These are phyloP conservation scores for Lasioglossum zephyrum DNA, from an alignment of 2,888 invertebrate species.

Conservation along the genomic window DNA sequence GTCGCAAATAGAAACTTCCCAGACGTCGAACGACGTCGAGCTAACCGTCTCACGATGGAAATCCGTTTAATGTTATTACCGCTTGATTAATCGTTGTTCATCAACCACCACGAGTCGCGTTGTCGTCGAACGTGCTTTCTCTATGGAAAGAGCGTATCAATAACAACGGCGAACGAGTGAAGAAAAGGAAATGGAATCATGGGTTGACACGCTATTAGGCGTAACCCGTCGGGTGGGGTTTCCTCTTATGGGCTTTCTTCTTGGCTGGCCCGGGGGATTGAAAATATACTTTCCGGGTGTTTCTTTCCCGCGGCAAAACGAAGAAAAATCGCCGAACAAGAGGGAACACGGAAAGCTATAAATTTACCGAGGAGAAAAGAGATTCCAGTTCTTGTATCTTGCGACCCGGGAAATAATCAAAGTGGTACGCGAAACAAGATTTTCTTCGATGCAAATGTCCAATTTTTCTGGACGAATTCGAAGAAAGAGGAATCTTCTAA, in stretches of 20 bases:
- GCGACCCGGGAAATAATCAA: not conserved
- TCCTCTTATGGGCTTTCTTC: slow-evolving; percentile 18
- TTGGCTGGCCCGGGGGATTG: slow-evolving; percentile 26
- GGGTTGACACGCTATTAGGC: slow-evolving; percentile 37
- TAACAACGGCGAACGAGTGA: not conserved
- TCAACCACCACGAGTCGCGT: not conserved
- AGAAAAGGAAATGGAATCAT: slow-evolving; percentile 1
- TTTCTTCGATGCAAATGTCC: no score
- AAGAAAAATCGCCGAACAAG: slow-evolving; percentile 9
- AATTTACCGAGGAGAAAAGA: not conserved
- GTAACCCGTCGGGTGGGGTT: slow-evolving; percentile 10
- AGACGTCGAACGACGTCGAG: not conserved
- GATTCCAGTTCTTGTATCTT: not conserved
- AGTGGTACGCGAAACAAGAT: not conserved
- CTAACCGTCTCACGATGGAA: no score
- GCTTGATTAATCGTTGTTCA: not conserved
- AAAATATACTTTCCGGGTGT: not conserved
- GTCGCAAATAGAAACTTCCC: not conserved
- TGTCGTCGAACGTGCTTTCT: not conserved
- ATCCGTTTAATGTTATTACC: not conserved
- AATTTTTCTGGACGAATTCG: no score
- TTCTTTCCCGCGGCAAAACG: slow-evolving; percentile 14
- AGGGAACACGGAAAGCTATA: not conserved
- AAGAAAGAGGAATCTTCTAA: no score
- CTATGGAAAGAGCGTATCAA: not conserved